Evolutionary conservation across 2,797 vertebrate species (phyloP).

Genomic region (Siniperca obscura): DNA sequence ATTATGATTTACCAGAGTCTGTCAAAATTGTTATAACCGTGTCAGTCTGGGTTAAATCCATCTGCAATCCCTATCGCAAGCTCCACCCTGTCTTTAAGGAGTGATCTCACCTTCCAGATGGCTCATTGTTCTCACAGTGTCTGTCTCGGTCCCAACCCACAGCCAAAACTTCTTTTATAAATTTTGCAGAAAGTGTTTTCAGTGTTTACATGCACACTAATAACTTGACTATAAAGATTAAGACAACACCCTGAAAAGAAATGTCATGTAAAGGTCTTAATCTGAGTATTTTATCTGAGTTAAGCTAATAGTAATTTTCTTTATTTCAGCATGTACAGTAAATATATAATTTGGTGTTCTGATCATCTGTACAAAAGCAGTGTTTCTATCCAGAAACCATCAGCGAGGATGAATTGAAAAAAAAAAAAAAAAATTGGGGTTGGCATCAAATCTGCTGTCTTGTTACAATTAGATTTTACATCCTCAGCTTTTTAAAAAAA

Average conservation of each 20-base stretch:
- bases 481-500: background rate
- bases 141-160: background rate
- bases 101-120: slow-evolving; percentile 77
- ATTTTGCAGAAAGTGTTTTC: background rate
- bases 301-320: background rate
- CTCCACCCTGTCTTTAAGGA: slow-evolving; percentile 68
- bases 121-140: slow-evolving; percentile 59
- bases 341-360: background rate
- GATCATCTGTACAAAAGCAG: background rate
- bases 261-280: background rate
- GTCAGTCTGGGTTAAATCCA: slow-evolving; percentile 71
- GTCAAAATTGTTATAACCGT: slow-evolving; percentile 40
- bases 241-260: background rate
- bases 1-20: slow-evolving; percentile 36
- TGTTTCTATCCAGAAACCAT: background rate
- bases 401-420: background rate
- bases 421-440: background rate
- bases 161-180: background rate
- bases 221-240: slow-evolving; percentile 1
- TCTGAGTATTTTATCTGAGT: background rate
- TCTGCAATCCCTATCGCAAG: slow-evolving; percentile 53
- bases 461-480: background rate
- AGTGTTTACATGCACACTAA: slow-evolving; percentile 4
- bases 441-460: background rate
- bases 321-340: background rate